phyloP scores from a whole-genome alignment of 2,888 invertebrate species.

The Drosophila nr. perissopoda region DNA sequence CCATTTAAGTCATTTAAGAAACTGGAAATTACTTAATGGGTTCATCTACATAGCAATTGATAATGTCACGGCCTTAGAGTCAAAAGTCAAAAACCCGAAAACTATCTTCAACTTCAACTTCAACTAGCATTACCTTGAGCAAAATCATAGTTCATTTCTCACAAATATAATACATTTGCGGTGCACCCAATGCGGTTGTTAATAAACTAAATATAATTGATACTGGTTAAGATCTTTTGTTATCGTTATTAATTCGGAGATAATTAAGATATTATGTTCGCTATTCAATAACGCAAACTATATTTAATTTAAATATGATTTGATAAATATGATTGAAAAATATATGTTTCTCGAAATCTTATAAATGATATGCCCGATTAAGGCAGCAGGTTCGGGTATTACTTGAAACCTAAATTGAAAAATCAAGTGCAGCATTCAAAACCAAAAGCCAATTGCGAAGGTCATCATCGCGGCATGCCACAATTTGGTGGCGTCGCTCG shows the following conservation, averaged over 20 bases:
- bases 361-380: slow-evolving; percentile 13
- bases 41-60: slow-evolving; percentile 9
- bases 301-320: background rate
- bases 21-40: slow-evolving; percentile 3
- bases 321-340: background rate
- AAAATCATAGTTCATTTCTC: background rate
- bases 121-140: slow-evolving; percentile 6
- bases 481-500: slow-evolving; percentile 45
- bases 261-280: background rate
- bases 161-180: background rate
- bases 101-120: slow-evolving; percentile 1
- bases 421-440: slow-evolving; percentile 54
- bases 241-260: background rate
- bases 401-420: slow-evolving; percentile 49
- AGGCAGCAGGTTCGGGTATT: slow-evolving; percentile 17
- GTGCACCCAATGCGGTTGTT: background rate
- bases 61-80: background rate
- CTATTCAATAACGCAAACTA: background rate
- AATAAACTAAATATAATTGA: background rate
- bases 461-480: slow-evolving; percentile 54
- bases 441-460: slow-evolving; percentile 49
- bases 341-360: too few relatives aligned
- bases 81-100: slow-evolving; percentile 9
- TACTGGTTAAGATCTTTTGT: background rate
- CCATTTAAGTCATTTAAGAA: slow-evolving; percentile 3